A percentile compares a stretch with the other conserved stretches of the same genome.
Evolutionary conservation across 2,113 vertebrate genomes (phyloP).

Genomic region (Otolemur garnettii): DNA sequence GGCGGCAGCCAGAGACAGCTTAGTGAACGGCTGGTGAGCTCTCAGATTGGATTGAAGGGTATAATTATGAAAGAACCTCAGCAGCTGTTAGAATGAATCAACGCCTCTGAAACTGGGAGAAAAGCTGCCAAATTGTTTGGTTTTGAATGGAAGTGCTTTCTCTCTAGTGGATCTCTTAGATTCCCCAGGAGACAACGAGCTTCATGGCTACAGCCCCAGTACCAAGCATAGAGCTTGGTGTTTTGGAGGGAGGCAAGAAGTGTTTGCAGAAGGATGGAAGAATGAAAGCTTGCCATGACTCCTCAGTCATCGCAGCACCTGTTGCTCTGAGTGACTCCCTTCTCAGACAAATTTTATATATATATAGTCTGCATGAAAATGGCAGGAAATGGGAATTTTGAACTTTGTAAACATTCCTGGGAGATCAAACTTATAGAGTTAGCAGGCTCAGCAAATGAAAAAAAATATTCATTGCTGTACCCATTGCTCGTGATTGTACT

Average conservation of each 20-base stretch:
- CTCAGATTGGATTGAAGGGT: constrained; percentile 31
- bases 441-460: neutral
- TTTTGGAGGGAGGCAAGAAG: neutral
- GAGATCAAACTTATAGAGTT: neutral
- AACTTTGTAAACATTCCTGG: neutral
- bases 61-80: constrained; percentile 18
- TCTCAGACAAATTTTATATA: neutral
- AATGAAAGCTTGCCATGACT: neutral
- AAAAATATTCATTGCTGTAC: neutral
- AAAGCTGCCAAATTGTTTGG: neutral
- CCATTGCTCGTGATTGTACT: neutral
- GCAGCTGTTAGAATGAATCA: constrained; percentile 66
- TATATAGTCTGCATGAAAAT: no score
- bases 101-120: constrained; percentile 9
- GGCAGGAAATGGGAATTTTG: neutral
- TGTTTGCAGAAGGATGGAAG: neutral
- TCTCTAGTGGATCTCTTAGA: neutral
- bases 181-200: neutral
- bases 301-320: neutral
- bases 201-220: rapidly evolving
- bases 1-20: neutral
- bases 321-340: neutral
- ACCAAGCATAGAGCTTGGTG: rapidly evolving
- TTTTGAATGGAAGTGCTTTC: constrained; percentile 47
- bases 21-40: constrained; percentile 30